Evolutionary conservation across 2,113 vertebrate species (phyloP).

Genomic region (Pluvianellus socialis): DNA sequence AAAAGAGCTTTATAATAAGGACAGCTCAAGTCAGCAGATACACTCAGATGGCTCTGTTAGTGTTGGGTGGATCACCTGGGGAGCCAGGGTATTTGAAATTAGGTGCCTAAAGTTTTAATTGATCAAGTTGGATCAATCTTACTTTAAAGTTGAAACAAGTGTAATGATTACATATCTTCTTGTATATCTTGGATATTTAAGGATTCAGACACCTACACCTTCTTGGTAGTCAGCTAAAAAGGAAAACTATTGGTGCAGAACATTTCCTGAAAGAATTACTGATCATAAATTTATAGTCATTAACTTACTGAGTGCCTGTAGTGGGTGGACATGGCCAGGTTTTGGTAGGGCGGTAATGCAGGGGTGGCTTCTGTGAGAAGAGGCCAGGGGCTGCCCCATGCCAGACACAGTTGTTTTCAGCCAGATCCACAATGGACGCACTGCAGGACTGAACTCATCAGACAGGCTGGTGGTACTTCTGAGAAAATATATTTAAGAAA

Average conservation of each 20-base stretch:
- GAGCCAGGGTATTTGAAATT: not conserved
- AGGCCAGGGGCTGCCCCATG: not conserved
- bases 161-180: not conserved
- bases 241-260: not conserved
- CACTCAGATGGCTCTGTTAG: not conserved
- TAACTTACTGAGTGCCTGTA: not conserved
- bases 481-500: not conserved
- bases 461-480: not conserved
- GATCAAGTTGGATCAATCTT: not conserved
- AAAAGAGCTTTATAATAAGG: not conserved
- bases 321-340: not conserved
- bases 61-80: not conserved
- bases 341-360: not conserved
- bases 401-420: not conserved
- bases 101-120: not conserved
- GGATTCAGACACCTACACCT: not conserved
- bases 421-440: rapidly evolving
- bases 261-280: not conserved
- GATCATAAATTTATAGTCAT: not conserved
- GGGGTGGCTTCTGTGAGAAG: not conserved
- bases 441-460: not conserved
- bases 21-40: not conserved
- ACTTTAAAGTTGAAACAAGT: not conserved
- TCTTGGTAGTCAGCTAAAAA: not conserved
- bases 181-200: not conserved